These are phyloP conservation scores for Drosophila trapezifrons DNA, from an alignment of 1,140 invertebrate genomes.

Conservation along the genomic window DNA sequence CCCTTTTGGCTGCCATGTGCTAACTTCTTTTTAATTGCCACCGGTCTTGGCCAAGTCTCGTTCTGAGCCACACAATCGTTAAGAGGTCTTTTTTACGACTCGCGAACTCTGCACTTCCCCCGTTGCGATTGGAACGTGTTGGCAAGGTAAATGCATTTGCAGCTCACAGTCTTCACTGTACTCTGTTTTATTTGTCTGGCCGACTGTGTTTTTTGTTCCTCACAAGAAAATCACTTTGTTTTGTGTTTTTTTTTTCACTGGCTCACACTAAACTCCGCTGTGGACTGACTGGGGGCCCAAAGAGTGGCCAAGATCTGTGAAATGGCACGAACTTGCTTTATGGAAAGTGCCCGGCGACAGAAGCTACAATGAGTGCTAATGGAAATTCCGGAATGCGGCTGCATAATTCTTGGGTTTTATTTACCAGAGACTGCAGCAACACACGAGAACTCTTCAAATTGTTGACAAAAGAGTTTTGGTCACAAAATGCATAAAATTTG, in stretches of 20 bases:
- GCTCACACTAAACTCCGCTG: slow-evolving; percentile 11
- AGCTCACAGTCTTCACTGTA: slow-evolving; percentile 23
- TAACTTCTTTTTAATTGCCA: slow-evolving; percentile 76
- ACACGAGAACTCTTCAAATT: background rate
- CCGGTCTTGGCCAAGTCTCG: slow-evolving; percentile 40
- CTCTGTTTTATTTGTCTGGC: slow-evolving; percentile 3
- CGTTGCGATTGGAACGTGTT: slow-evolving; percentile 25
- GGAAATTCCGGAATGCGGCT: slow-evolving; percentile 28
- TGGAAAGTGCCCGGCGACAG: slow-evolving; percentile 21
- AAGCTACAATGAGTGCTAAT: slow-evolving; percentile 22
- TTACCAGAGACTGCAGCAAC: background rate
- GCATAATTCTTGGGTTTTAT: slow-evolving; percentile 17
- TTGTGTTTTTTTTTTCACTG: background rate
- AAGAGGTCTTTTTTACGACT: slow-evolving; percentile 39
- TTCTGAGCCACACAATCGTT: slow-evolving; percentile 31
- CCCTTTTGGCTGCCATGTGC: slow-evolving; percentile 58
- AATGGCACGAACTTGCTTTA: slow-evolving; percentile 32
- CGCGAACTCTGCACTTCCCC: slow-evolving; percentile 34
- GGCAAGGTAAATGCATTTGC: slow-evolving; percentile 24
- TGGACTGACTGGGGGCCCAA: slow-evolving; percentile 4
- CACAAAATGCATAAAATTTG: background rate
- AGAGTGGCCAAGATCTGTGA: slow-evolving; percentile 17
- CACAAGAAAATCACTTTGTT: slow-evolving; percentile 31
- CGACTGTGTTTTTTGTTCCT: background rate
- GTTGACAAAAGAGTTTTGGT: background rate